Percentiles rank a stretch among this genome's conserved stretches.
Evolutionary conservation across 2,797 vertebrate genomes (phyloP).

Genomic region (Tragopan temminckii): DNA sequence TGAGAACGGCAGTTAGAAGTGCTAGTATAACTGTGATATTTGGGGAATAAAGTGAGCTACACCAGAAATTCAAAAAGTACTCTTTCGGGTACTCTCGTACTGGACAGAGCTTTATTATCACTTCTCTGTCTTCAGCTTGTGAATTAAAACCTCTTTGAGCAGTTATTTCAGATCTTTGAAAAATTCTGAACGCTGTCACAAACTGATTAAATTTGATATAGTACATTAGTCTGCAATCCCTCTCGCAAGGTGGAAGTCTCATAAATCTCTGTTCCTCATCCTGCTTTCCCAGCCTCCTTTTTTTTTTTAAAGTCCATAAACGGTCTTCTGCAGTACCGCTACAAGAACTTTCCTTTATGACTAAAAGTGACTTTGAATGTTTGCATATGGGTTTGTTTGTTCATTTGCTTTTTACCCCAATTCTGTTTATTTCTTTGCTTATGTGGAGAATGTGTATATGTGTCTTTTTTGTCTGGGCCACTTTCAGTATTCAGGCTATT

Average conservation of each 20-base stretch:
- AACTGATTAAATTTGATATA: not conserved
- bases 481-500: not conserved
- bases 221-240: not conserved
- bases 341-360: not conserved
- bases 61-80: not conserved
- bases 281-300: not conserved
- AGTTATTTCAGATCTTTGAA: not conserved
- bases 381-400: not conserved
- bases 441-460: fast-evolving
- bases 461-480: not conserved
- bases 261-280: not conserved
- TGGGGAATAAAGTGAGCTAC: not conserved
- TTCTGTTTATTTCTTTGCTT: not conserved
- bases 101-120: not conserved
- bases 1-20: not conserved
- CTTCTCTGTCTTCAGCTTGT: not conserved
- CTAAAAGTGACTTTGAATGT: not conserved
- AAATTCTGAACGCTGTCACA: not conserved
- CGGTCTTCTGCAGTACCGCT: not conserved
- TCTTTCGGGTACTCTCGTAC: not conserved
- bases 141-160: not conserved
- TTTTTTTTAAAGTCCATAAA: not conserved
- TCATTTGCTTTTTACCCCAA: not conserved
- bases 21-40: not conserved
- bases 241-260: not conserved